Evolutionary conservation across 2,888 invertebrate genomes (phyloP), one percentile per base, ranked within the genome.

Genomic region (Sesia apiformis): DNA sequence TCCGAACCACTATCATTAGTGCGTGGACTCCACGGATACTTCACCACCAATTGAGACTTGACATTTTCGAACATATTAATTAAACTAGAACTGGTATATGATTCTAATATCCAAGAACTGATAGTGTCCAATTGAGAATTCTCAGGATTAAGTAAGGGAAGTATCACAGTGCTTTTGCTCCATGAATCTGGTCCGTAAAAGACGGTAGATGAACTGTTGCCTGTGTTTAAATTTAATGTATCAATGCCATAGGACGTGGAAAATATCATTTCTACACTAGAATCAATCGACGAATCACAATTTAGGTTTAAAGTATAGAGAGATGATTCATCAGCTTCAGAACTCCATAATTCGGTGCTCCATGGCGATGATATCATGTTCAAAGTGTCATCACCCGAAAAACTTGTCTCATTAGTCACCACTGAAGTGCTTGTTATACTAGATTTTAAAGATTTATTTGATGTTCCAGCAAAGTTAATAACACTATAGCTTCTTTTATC

Each of bases 311-410:
- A 7, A 5, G 39, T 38, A 38, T 40, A 55, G 46, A 53, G 54
- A 42, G 8, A 38, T 23, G 23, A 23, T 2, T 23, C 23, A 23
- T 23, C 23, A 23, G 23, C 23, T 1, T 23, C 23, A 23, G 23
- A 23, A 23, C 2, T 23, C 70, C 71, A 72, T 1, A 76, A 65
- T 39, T 76, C 74, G 0, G 74, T 77, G 3, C 58, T 64, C 82
- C 83, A 83, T 0, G 83, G 82, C 0, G 76, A 68, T 5, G 63
- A 68, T 40, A 81, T 67, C 81, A 79, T 81, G 55, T 66, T 66
- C 4, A 82, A 56, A 0, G 82, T 82, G 52, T 75, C 63, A 2
- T 69, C 46, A 6, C n/a, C n/a, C 3, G 46, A 7, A 46, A 46
- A 46, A n/a, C 23, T 23, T 23, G 2, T 23, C 23, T 23, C 2